These are phyloP conservation scores for Philereme vetulata DNA, from an alignment of 2,888 invertebrate species.

Conservation along the genomic window DNA sequence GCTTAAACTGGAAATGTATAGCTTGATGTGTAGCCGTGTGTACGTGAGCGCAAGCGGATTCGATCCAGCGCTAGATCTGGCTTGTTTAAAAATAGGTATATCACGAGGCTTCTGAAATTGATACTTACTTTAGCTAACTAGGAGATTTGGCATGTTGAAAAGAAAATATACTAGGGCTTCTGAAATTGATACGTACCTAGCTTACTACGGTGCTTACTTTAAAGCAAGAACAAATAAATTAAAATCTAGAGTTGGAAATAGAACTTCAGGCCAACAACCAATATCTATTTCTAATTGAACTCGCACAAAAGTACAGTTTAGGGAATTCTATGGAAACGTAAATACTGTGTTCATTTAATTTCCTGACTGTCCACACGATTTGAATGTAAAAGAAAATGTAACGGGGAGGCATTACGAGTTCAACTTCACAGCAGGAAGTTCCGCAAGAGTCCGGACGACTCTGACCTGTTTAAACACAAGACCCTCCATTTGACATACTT, in stretches of 20 bases:
- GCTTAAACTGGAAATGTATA: no score
- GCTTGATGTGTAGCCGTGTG: no score
- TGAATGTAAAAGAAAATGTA: neutral
- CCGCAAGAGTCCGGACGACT: slow-evolving; percentile 21
- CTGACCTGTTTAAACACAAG: slow-evolving; percentile 22
- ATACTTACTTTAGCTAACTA: no score
- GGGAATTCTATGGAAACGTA: slow-evolving; percentile 1
- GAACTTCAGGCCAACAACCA: neutral
- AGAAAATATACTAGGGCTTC: no score
- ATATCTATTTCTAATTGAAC: slow-evolving; percentile 1
- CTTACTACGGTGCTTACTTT: no score
- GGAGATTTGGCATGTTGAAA: no score
- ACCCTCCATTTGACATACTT: slow-evolving; percentile 19
- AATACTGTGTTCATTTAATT: neutral
- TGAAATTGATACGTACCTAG: no score
- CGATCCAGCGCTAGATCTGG: no score
- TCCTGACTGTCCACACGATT: neutral
- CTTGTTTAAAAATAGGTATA: no score
- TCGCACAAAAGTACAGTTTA: neutral
- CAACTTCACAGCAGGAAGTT: slow-evolving; percentile 21
- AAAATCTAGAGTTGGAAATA: neutral
- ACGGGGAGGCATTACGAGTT: slow-evolving; percentile 12
- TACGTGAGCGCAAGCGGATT: no score
- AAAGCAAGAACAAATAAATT: neutral
- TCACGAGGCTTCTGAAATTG: no score